phyloP scores from a whole-genome alignment of 37 sponge, comb jelly and placozoan species.

The Chondrilla cf. caribensis region DNA sequence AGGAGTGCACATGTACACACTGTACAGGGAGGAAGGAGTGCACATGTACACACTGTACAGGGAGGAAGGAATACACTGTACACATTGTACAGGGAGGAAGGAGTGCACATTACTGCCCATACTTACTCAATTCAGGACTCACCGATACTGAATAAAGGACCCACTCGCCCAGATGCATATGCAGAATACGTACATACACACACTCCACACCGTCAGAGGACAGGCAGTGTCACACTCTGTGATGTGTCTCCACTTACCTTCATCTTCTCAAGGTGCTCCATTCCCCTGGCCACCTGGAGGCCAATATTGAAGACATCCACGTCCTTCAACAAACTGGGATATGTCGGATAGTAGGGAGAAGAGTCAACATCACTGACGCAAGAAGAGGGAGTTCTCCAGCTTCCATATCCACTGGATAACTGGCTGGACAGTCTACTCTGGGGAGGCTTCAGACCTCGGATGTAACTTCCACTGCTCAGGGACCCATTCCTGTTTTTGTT shows the following conservation, averaged over 20 bases:
- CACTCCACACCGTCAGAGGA: no score
- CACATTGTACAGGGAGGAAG: constrained; percentile 33
- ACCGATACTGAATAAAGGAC: no score
- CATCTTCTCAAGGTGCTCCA: constrained; percentile 74
- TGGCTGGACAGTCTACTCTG: not conserved
- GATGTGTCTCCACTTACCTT: constrained; percentile 31
- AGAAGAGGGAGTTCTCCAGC: not conserved
- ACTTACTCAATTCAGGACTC: no score
- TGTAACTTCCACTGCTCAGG: no score
- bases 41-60: no score
- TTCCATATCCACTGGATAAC: not conserved
- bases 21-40: no score
- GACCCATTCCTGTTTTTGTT: no score
- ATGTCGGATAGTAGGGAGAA: not conserved
- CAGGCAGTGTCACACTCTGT: not conserved
- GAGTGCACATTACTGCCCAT: no score
- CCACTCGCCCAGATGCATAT: no score
- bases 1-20: no score
- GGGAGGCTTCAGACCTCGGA: no score
- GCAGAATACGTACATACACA: not conserved
- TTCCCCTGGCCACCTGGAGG: constrained; percentile 65
- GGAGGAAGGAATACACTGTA: constrained; percentile 71
- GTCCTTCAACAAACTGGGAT: constrained; percentile 24
- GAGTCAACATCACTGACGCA: not conserved
- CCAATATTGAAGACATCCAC: constrained; percentile 59